Conservation (phyloP, 2,888 invertebrate species). For the Dyspetes luteomarginatus region DNA sequence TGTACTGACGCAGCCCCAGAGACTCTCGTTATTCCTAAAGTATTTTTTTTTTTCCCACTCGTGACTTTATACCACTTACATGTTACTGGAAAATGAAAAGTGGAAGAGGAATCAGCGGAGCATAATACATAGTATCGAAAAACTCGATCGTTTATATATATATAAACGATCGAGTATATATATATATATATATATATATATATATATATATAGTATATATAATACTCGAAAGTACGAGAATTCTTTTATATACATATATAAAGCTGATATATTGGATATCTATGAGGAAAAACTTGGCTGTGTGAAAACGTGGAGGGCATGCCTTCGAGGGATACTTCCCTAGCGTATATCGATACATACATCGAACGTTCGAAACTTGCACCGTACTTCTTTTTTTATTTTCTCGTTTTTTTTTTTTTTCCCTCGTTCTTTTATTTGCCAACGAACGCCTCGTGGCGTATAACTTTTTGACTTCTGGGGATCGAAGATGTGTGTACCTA, state of each 20-base stretch:
- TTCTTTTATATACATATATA: conserved; percentile 1
- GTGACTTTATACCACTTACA: too few relatives aligned
- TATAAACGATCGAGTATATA: too few relatives aligned
- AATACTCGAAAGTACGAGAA: too few relatives aligned
- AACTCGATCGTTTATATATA: too few relatives aligned
- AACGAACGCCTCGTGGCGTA: conserved; percentile 44
- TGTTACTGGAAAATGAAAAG: too few relatives aligned
- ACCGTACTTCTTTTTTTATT: conserved; percentile 18
- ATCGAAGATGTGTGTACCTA: conserved; percentile 19
- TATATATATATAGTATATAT: too few relatives aligned
- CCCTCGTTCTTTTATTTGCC: conserved; percentile 33
- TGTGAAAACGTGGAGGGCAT: conserved; percentile 51
- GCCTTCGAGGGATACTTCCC: conserved; percentile 58
- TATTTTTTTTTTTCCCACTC: too few relatives aligned
- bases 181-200: too few relatives aligned
- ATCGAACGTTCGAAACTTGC: conserved; percentile 3
- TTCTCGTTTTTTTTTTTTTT: conserved; percentile 6
- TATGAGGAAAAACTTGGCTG: conserved; percentile 34
- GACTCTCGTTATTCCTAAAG: too few relatives aligned
- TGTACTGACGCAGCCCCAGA: too few relatives aligned
- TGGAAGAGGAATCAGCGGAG: too few relatives aligned
- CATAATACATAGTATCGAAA: too few relatives aligned
- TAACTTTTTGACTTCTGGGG: conserved; percentile 56
- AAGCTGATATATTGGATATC: not conserved
- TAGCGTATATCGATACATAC: conserved; percentile 50